phyloP scores from a whole-genome alignment of 2,888 invertebrate genomes.

The Theretra japonica region DNA sequence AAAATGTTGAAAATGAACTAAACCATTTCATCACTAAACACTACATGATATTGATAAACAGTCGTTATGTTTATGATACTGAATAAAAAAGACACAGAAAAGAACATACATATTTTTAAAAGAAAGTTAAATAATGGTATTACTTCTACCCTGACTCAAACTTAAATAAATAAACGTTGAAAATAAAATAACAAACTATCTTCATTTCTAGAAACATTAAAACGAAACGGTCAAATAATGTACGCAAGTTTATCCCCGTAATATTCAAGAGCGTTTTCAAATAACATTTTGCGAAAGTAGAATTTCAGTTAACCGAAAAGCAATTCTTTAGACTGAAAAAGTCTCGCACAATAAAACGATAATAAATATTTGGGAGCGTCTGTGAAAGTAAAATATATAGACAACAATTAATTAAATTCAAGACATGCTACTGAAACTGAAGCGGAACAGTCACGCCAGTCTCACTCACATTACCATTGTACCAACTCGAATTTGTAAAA shows the following conservation, averaged over 20 bases:
- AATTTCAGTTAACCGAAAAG: not conserved
- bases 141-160: too few relatives aligned
- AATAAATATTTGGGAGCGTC: slow-evolving; percentile 50
- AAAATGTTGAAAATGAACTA: too few relatives aligned
- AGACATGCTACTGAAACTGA: slow-evolving; percentile 51
- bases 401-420: slow-evolving; percentile 61
- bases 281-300: slow-evolving; percentile 9
- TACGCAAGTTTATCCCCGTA: not conserved
- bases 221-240: not conserved
- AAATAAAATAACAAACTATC: too few relatives aligned
- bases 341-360: slow-evolving; percentile 31
- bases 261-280: not conserved
- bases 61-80: too few relatives aligned
- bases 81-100: too few relatives aligned
- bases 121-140: too few relatives aligned
- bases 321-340: slow-evolving; percentile 7
- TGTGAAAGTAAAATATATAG: slow-evolving; percentile 58
- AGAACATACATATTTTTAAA: too few relatives aligned
- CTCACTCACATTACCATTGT: slow-evolving; percentile 33
- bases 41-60: too few relatives aligned
- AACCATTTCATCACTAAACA: too few relatives aligned
- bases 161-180: too few relatives aligned
- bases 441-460: slow-evolving; percentile 52
- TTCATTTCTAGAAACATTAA: not conserved
- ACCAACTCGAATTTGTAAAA: not conserved